phyloP scores from a whole-genome alignment of 2,113 vertebrate genomes.

The Rhabdornis inornatus region DNA sequence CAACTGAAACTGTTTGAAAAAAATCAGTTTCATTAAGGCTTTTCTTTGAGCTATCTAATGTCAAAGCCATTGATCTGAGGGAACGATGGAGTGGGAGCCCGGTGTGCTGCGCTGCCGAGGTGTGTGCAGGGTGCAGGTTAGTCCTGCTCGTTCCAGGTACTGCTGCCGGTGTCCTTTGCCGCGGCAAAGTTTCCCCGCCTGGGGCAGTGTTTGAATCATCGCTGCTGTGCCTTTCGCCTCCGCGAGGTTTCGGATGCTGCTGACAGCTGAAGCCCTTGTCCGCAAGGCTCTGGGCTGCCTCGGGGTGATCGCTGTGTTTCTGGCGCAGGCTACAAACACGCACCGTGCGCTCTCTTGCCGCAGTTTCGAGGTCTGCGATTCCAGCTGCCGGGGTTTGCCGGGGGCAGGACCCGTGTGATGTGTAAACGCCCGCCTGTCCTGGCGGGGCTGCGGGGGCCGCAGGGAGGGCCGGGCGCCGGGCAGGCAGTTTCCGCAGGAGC shows the following conservation, averaged over 20 bases:
- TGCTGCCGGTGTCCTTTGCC: not conserved
- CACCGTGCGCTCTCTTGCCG: accelerated
- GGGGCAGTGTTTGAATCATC: not conserved
- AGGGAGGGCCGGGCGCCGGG: not conserved
- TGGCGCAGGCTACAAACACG: accelerated
- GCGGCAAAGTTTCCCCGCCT: not conserved
- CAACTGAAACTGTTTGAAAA: not conserved
- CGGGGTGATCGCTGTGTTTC: accelerated
- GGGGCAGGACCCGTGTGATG: accelerated
- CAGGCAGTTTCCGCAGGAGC: not conserved
- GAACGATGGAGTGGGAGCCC: accelerated
- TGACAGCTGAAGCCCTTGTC: not conserved
- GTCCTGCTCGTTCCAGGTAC: accelerated
- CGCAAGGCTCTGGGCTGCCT: not conserved
- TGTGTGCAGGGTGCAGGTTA: not conserved
- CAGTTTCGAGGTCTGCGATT: accelerated
- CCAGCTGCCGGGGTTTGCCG: accelerated
- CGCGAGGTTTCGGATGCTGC: accelerated
- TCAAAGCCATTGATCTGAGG: not conserved
- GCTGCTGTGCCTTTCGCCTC: accelerated
- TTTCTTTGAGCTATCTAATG: not conserved
- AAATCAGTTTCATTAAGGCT: accelerated
- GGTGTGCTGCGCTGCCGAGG: accelerated
- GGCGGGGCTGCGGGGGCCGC: not conserved
- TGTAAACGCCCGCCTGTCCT: accelerated